A percentile compares a stretch with the other conserved stretches of the same genome.
phyloP scores from a whole-genome alignment of 2,888 invertebrate species.

The Drosophila anomalata region DNA sequence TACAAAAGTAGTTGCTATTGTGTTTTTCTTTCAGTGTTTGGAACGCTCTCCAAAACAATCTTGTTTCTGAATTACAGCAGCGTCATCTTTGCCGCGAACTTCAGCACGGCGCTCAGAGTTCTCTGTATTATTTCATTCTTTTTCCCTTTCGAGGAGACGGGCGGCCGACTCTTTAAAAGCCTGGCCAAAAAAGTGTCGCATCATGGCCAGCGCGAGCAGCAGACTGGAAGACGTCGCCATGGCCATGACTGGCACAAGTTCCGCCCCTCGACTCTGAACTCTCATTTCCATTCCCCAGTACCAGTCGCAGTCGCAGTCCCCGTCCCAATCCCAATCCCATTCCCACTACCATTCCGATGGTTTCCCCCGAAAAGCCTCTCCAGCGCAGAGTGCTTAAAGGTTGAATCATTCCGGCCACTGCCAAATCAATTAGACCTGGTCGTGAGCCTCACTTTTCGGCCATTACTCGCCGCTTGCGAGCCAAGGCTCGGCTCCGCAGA shows the following conservation, averaged over 20 bases:
- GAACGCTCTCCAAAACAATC: conserved; percentile 46
- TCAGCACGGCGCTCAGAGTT: conserved; percentile 61
- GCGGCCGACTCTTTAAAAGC: conserved; percentile 63
- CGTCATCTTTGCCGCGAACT: conserved; percentile 76
- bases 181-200: conserved; percentile 67
- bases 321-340: neutral
- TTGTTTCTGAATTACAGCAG: conserved; percentile 49
- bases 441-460: conserved; percentile 54
- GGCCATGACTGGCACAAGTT: conserved; percentile 54
- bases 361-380: conserved; percentile 42
- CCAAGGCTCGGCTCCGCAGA: conserved; percentile 48
- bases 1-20: too few species aligned
- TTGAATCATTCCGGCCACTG: conserved; percentile 58
- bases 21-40: conserved; percentile 15
- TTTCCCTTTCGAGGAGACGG: conserved; percentile 59
- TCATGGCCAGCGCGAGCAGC: conserved; percentile 66
- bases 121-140: conserved; percentile 30
- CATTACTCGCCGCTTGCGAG: conserved; percentile 64
- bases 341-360: neutral
- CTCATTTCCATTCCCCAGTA: neutral
- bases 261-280: conserved; percentile 33
- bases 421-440: conserved; percentile 72
- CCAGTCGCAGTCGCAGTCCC: neutral
- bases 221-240: conserved; percentile 71
- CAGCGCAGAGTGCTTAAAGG: conserved; percentile 39